Base-by-base conservation (phyloP, 1,140 invertebrate genomes). In the Gyrodactylus bullatarudis region DNA sequence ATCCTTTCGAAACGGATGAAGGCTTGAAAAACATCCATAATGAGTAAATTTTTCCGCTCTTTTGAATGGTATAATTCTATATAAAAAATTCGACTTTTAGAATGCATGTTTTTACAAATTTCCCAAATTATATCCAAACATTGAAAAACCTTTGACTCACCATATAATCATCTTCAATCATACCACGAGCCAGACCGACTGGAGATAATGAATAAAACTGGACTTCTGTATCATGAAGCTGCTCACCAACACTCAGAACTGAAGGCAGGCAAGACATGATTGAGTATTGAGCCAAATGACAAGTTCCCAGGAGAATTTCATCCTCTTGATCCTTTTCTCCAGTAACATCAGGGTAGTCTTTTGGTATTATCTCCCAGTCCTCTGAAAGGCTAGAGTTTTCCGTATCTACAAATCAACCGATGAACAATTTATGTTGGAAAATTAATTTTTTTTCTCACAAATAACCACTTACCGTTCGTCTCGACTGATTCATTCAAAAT, bases 151-250 rank as follows among this genome's bases (percentile, higher is more conserved):
- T 23, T 23, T 25, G 24, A 25, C 1, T 25, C n/a, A 71, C 70
- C 70, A 71, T 8, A 23, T 71, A 71, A 26, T 71, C 70, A 71
- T 71, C 24, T 25, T 71, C 70, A 71, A 1, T 25, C 1, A 23
- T n/a, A 23, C 70, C 70, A 16, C 24, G 70, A 24, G 70, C 70
- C 1, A 71, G 70, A 26, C 70, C 70, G 1, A 23, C 70, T 2
- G 70, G 70, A 71, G 21, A 23, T 8, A 71, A 23, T 25, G 21
- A 20, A 24, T 71, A 71, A 24, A 71, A 71, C 1, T 16, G 8
- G 21, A 54, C n/a, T 54, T 54, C 34, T n/a, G 8, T n/a, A 16
- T n/a, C 34, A 54, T 54, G 8, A 8, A 54, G n/a, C 8, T 16
- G 8, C n/a, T 54, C 34, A n/a, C 34, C 34, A n/a, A 8, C n/a